A percentile compares a stretch with the other conserved stretches of the same genome.
These are phyloP conservation scores for Idaea straminata DNA, from an alignment of 2,888 invertebrate genomes.

Conservation along the genomic window DNA sequence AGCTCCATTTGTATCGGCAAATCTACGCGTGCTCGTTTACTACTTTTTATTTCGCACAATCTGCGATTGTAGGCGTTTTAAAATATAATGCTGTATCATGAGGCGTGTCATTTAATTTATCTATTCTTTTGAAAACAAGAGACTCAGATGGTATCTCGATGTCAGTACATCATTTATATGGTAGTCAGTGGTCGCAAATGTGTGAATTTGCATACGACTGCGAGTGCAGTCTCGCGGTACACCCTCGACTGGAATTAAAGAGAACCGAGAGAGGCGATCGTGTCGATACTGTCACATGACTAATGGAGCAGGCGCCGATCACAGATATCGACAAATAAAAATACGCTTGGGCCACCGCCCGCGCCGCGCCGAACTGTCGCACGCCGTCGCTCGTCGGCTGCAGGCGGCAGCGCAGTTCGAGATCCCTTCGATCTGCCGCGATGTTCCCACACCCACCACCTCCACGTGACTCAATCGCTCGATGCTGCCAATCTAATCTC, in stretches of 20 bases:
- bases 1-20: conserved; percentile 32
- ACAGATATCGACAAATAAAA: conserved; percentile 76
- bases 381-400: conserved; percentile 25
- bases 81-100: conserved; percentile 22
- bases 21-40: conserved; percentile 33
- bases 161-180: conserved; percentile 72
- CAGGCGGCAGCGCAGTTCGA: conserved; percentile 25
- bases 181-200: conserved; percentile 51
- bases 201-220: conserved; percentile 66
- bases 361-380: conserved; percentile 18
- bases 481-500: conserved; percentile 24
- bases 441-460: conserved; percentile 26
- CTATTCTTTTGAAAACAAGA: conserved; percentile 21
- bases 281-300: conserved; percentile 79
- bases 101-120: conserved; percentile 29
- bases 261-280: conserved; percentile 67
- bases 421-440: conserved; percentile 25
- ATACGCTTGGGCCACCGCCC: conserved; percentile 55
- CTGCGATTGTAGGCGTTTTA: conserved; percentile 24
- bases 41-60: conserved; percentile 31
- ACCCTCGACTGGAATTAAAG: conserved; percentile 65
- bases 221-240: conserved; percentile 51
- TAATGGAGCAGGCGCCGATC: conserved; percentile 79
- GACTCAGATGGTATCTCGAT: conserved; percentile 36
- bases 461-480: conserved; percentile 23